Evolutionary conservation across 92 coral and sea anemone species (phyloP), one percentile per base, ranked within the genome.

Genomic region (Paragorgia papillata): DNA sequence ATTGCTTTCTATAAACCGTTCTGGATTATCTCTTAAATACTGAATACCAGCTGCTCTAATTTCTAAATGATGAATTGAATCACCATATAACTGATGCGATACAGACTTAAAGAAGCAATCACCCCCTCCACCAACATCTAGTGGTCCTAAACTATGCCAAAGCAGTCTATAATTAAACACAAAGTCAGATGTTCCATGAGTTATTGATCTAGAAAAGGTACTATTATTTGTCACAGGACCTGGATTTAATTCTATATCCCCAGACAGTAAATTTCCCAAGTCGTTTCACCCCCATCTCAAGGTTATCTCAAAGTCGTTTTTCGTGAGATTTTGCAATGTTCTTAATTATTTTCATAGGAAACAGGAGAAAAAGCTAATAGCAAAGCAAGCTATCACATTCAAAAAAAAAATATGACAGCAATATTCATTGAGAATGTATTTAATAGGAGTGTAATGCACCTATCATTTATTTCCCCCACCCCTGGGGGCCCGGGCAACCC

Each of bases 231-330:
- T 71, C 37, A 80, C 40, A 85, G 86, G 89, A 64, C 89, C 89
- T 69, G 89, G 89, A 63, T 85, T 85, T 71, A 73, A 73, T 85
- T 85, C 86, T 39, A 81, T 50, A 62, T 82, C 86, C 10, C 83
- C 87, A 62, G 86, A 82, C 69, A 80, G 79, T 68, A 69, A 56
- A n/a, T n/a, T n/a, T n/a, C n/a, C n/a, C n/a, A n/a, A n/a, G n/a
- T n/a, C n/a, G n/a, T n/a, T n/a, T n/a, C n/a, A n/a, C n/a, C n/a
- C n/a, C n/a, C n/a, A n/a, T n/a, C n/a, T n/a, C n/a, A n/a, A n/a
- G n/a, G n/a, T n/a, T n/a, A n/a, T n/a, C n/a, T n/a, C n/a, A n/a
- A n/a, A n/a, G n/a, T n/a, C n/a, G n/a, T n/a, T n/a, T n/a, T n/a
- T n/a, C n/a, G n/a, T n/a, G n/a, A n/a, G n/a, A n/a, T n/a, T n/a